phyloP scores from a whole-genome alignment of 1,140 invertebrate genomes.

The Pachyrhynchus sulphureomaculatus region DNA sequence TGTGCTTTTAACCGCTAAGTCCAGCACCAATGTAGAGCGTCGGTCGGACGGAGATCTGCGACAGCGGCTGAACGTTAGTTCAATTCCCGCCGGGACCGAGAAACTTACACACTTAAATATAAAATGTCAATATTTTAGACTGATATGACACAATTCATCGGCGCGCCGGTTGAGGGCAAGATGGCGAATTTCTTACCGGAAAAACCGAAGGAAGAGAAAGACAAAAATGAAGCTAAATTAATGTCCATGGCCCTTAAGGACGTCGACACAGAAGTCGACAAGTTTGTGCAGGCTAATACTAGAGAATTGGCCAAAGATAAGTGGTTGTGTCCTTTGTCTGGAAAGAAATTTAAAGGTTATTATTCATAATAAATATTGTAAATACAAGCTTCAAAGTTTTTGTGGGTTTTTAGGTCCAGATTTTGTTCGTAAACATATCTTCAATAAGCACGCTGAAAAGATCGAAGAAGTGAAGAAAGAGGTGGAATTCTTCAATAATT shows the following conservation, averaged over 20 bases:
- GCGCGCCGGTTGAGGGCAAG: constrained; percentile 69
- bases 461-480: constrained; percentile 96
- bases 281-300: constrained; percentile 91
- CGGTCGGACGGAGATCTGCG: no score
- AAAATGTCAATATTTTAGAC: no score
- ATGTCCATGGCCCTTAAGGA: constrained; percentile 64
- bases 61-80: no score
- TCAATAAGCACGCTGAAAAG: constrained; percentile 96
- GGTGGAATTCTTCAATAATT: constrained; percentile 98
- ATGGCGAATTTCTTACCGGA: constrained; percentile 83
- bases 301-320: constrained; percentile 96
- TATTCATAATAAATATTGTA: no score
- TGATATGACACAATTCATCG: constrained; percentile 50
- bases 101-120: no score
- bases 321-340: constrained; percentile 97
- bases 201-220: constrained; percentile 48
- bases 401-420: constrained; percentile 68
- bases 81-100: no score
- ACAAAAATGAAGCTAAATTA: constrained; percentile 48
- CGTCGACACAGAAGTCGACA: constrained; percentile 91
- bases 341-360: constrained; percentile 94
- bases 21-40: no score
- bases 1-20: no score
- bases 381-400: no score
- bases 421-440: constrained; percentile 98